Conservation (phyloP, 92 coral and sea anemone species). For the Palythoa grandis region DNA sequence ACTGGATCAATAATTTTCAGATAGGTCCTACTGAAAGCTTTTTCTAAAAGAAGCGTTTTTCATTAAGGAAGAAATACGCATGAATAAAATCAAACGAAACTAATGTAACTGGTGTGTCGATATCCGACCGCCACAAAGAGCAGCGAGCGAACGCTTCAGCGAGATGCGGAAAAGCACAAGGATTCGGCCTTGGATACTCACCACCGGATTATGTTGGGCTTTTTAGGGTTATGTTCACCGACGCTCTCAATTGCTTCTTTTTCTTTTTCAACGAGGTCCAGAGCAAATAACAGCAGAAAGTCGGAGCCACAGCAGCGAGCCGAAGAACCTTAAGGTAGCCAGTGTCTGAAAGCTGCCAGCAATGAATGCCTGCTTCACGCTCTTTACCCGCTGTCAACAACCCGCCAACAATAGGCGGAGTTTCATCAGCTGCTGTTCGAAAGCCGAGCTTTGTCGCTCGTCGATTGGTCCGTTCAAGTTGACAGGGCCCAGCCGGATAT, state of each 20-base stretch:
- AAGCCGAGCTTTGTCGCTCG: conserved; percentile 19
- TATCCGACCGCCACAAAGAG: background rate
- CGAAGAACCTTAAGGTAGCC: conserved; percentile 20
- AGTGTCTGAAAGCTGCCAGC: conserved; percentile 5
- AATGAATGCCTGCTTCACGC: conserved; percentile 21
- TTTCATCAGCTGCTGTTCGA: conserved; percentile 38
- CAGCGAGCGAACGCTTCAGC: conserved; percentile 25
- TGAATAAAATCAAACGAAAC: background rate
- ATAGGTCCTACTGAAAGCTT: background rate
- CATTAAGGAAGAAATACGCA: background rate
- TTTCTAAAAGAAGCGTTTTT: background rate
- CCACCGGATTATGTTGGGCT: background rate
- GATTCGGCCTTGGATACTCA: conserved; percentile 14
- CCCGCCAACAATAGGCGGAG: conserved; percentile 50
- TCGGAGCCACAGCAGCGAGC: background rate
- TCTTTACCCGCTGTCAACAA: conserved; percentile 45
- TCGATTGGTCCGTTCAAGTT: conserved; percentile 33
- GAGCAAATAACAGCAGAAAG: background rate
- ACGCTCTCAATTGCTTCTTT: background rate
- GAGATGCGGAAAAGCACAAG: conserved; percentile 15
- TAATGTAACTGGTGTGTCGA: conserved; percentile 20
- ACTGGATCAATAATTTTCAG: background rate
- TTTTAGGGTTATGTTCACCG: background rate
- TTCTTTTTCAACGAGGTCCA: background rate
- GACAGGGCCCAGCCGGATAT: conserved; percentile 46